phyloP scores from a whole-genome alignment of 2,797 vertebrate species.

The Astyanax mexicanus region DNA sequence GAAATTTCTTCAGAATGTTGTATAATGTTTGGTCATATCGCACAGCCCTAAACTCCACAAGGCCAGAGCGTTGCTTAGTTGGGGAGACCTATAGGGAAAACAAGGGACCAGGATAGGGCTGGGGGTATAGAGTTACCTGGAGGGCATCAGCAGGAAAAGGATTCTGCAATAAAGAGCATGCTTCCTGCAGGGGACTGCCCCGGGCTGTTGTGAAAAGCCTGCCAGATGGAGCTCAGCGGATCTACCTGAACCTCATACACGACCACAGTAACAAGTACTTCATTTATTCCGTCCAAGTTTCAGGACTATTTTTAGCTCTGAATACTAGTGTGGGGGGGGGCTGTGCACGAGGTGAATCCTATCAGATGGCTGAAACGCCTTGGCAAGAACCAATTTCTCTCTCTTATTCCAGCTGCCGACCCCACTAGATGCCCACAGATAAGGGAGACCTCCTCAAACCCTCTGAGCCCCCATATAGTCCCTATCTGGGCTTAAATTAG shows the following conservation, averaged over 20 bases:
- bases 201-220: constrained; percentile 33
- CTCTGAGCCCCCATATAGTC: neutral
- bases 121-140: constrained; percentile 1
- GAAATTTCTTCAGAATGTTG: too few species aligned
- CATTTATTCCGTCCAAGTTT: neutral
- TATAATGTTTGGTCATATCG: too few species aligned
- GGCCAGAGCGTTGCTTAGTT: neutral
- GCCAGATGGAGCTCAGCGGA: constrained; percentile 1
- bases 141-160: constrained; percentile 5
- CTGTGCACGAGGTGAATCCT: constrained; percentile 26
- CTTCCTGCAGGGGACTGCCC: constrained; percentile 14
- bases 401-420: constrained; percentile 16
- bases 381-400: constrained; percentile 28
- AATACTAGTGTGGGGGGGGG: neutral
- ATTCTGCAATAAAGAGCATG: constrained; percentile 17
- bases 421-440: constrained; percentile 1
- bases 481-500: constrained; percentile 27
- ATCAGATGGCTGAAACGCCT: constrained; percentile 18
- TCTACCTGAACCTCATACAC: constrained; percentile 5
- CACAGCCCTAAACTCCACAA: too few species aligned
- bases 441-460: constrained; percentile 14
- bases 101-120: constrained; percentile 27
- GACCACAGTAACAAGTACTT: neutral
- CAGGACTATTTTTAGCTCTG: constrained; percentile 7
- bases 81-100: constrained; percentile 15